Evolutionary conservation across 2,113 vertebrate genomes (phyloP), one percentile per base, ranked within the genome.

Genomic region (Rhinolophus sinicus): DNA sequence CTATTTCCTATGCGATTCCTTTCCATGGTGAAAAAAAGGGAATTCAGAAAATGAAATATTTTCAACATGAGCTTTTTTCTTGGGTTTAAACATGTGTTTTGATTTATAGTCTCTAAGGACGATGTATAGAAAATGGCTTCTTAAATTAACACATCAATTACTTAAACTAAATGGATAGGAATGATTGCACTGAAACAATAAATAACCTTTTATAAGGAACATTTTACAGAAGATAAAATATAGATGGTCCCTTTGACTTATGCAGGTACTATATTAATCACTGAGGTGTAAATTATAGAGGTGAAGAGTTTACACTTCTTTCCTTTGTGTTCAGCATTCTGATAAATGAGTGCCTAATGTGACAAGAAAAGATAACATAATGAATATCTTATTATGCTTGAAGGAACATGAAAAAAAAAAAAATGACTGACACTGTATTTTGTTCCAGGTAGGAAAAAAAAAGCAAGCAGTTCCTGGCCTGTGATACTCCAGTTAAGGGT

Each of bases 381-480:
- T 96, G 75, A 92, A 88, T 94, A 60, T 93, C 40, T 96, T 95
- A 84, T 13, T 97, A 72, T 38, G 84, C 33, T 96, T 98, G 56
- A 33, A 97, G 94, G 58, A 80, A 28, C 1, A 0, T 21, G 3
- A 44, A 73, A 89, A 97, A 92, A 38, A 38, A 97, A 92, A 38
- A 69, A 98, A 97, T 95, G 93, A 98, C 65, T 97, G 93, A 97
- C 44, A 75, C 0, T 87, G 6, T 98, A 40, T 98, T 98, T 98
- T 93, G 26, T 98, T 98, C 26, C 96, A 99, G 99, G 98, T 98
- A 93, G 97, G 97, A 98, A 90, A 98, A 98, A 98, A 98, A 98
- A 96, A 60, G 40, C 97, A 95, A 89, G 93, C 97, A 94, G 96
- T 98, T 98, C 98, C 98, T 98, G 98, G 98, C 91, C 96, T 19